Evolutionary conservation across 2,888 invertebrate genomes (phyloP).

Genomic region (Orchesellides sinensis): DNA sequence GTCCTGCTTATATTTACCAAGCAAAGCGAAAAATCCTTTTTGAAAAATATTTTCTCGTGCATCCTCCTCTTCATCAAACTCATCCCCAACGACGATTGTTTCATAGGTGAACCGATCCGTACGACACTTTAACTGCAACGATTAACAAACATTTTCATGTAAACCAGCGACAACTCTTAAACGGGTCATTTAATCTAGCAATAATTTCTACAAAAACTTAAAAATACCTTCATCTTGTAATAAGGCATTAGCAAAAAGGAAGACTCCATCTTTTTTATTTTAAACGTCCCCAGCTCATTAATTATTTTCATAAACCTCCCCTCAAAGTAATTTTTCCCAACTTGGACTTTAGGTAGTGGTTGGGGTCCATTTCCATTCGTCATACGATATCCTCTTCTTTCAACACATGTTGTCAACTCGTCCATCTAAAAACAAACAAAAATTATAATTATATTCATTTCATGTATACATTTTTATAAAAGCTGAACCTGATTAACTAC

Average conservation of each 20-base stretch:
- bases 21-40: slow-evolving; percentile 11
- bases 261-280: not conserved
- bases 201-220: too few relatives aligned
- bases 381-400: too few relatives aligned
- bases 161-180: too few relatives aligned
- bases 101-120: not conserved
- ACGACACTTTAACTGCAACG: not conserved
- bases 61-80: not conserved
- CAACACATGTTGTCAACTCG: too few relatives aligned
- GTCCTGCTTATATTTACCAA: not conserved
- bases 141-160: not conserved
- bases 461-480: too few relatives aligned
- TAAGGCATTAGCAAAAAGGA: not conserved
- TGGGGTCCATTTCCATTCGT: too few relatives aligned
- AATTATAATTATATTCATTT: too few relatives aligned
- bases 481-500: too few relatives aligned
- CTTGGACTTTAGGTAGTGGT: too few relatives aligned
- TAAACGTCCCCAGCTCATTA: not conserved
- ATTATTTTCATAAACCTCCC: not conserved
- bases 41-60: slow-evolving; percentile 18
- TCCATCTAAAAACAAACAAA: too few relatives aligned
- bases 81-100: slow-evolving; percentile 29
- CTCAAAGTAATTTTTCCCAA: not conserved
- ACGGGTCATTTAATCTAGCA: too few relatives aligned
- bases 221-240: slow-evolving; percentile 25